These are phyloP conservation scores for Muscidifurax raptorellus DNA, from an alignment of 1,140 invertebrate genomes.

Conservation along the genomic window DNA sequence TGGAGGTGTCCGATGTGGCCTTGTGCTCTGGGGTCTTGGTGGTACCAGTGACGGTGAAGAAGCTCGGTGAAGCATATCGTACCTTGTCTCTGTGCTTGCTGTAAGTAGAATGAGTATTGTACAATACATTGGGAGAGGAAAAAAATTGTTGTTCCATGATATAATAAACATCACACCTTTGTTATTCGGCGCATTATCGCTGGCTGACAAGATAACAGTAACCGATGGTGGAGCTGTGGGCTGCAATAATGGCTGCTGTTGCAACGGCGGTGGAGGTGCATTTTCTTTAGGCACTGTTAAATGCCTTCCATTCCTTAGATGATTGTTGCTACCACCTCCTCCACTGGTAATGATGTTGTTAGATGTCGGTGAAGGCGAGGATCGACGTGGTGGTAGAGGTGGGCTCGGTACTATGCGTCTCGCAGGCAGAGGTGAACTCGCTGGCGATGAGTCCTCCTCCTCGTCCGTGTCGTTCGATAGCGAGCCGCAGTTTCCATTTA, in stretches of 20 bases:
- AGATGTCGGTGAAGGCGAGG: slow-evolving; percentile 76
- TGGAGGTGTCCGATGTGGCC: slow-evolving; percentile 61
- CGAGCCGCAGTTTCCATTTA: slow-evolving; percentile 69
- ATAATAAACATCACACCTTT: slow-evolving; percentile 62
- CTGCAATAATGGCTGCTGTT: slow-evolving; percentile 65
- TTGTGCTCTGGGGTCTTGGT: slow-evolving; percentile 62
- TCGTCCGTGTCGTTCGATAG: slow-evolving; percentile 72
- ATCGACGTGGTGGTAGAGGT: slow-evolving; percentile 80
- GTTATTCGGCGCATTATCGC: slow-evolving; percentile 68
- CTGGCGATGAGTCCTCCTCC: slow-evolving; percentile 76
- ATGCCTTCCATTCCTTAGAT: slow-evolving; percentile 65
- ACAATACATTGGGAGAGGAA: no score
- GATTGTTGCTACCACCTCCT: not conserved
- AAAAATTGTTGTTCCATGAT: not conserved
- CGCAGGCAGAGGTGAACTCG: slow-evolving; percentile 70
- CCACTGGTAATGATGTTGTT: slow-evolving; percentile 41
- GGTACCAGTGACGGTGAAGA: slow-evolving; percentile 67
- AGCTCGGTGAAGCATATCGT: slow-evolving; percentile 72
- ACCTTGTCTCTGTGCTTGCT: slow-evolving; percentile 68
- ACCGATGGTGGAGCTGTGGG: slow-evolving; percentile 61
- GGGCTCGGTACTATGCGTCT: slow-evolving; percentile 76
- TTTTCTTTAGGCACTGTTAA: slow-evolving; percentile 76
- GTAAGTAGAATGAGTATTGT: not conserved
- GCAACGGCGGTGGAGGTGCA: slow-evolving; percentile 70
- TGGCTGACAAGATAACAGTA: slow-evolving; percentile 66